phyloP scores from a whole-genome alignment of 2,888 invertebrate species.

The Ecdyonurus torrentis region DNA sequence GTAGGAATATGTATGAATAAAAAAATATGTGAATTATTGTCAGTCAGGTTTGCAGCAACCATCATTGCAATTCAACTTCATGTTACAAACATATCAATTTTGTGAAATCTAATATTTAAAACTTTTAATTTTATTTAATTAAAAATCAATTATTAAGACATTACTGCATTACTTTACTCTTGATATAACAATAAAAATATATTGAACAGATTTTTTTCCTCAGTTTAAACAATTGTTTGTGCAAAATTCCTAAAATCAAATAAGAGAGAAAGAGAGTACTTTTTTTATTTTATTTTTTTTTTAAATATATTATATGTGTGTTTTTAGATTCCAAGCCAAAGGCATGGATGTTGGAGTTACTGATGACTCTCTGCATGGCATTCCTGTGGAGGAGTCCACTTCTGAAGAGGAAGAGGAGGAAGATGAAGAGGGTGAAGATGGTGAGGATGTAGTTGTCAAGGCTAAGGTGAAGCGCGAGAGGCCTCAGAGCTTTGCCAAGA shows the following conservation, averaged over 20 bases:
- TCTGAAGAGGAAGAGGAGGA: conserved; percentile 41
- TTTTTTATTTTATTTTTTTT: too few relatives aligned
- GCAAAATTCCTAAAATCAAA: neutral
- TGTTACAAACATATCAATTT: too few relatives aligned
- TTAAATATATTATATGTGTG: conserved; percentile 5
- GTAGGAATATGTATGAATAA: too few relatives aligned
- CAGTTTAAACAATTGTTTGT: neutral
- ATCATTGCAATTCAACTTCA: too few relatives aligned
- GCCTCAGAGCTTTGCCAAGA: conserved; percentile 62
- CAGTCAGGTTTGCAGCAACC: too few relatives aligned
- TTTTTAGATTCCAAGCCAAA: conserved; percentile 55
- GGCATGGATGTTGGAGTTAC: conserved; percentile 66
- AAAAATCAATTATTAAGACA: too few relatives aligned
- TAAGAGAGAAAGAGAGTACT: neutral
- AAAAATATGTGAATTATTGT: too few relatives aligned
- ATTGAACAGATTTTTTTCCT: too few relatives aligned
- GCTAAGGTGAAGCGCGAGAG: conserved; percentile 39
- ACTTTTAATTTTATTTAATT: too few relatives aligned
- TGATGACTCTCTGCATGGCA: conserved; percentile 57
- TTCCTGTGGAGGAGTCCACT: conserved; percentile 50
- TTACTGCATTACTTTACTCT: too few relatives aligned
- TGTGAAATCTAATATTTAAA: too few relatives aligned
- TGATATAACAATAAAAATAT: too few relatives aligned
- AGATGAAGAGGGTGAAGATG: conserved; percentile 31
- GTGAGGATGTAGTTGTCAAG: conserved; percentile 37